Base-by-base conservation (phyloP, 2,797 vertebrate genomes). In the Kryptopterus vitreolus region DNA sequence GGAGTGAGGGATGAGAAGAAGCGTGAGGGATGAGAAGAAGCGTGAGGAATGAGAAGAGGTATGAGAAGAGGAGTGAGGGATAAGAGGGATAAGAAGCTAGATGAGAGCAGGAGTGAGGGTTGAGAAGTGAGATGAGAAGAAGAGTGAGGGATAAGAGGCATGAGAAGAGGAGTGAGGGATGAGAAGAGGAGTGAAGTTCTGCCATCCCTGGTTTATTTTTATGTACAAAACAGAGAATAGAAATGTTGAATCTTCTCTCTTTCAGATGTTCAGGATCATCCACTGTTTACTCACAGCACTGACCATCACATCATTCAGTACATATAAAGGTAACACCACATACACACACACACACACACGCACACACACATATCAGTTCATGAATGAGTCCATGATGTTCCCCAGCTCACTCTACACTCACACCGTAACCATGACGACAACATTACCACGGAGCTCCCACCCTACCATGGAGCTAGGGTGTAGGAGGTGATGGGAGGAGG, bases 401-500 rank as follows among this genome's bases (percentile, higher is more conserved):
- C 69, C 52, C 1, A 10, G 4, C 4, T 33, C 50, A 35, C 52
- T 53, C 18, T 13, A 20, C 24, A 48, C 43, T 46, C n/a, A 2
- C 35, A 43, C 35, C 13, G 38, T 69, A 69, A 69, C 48, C 69
- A 71, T 53, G 48, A 71, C 68, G 52, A 70, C 46, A 12, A 24
- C 52, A 48, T 70, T 70, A 31, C 68, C 48, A 71, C 53, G 48
- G 68, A 22, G 68, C 46, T 53, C 46, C n/a, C n/a, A n/a, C n/a
- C n/a, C n/a, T n/a, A n/a, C n/a, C n/a, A n/a, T n/a, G n/a, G n/a
- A n/a, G n/a, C n/a, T n/a, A n/a, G n/a, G n/a, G n/a, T n/a, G n/a
- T n/a, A n/a, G n/a, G n/a, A n/a, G n/a, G n/a, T n/a, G n/a, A n/a
- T n/a, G n/a, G n/a, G n/a, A n/a, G n/a, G n/a, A n/a, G n/a, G n/a